Conservation (phyloP, 1,140 invertebrate genomes). For the Mizuhopecten yessoensis region DNA sequence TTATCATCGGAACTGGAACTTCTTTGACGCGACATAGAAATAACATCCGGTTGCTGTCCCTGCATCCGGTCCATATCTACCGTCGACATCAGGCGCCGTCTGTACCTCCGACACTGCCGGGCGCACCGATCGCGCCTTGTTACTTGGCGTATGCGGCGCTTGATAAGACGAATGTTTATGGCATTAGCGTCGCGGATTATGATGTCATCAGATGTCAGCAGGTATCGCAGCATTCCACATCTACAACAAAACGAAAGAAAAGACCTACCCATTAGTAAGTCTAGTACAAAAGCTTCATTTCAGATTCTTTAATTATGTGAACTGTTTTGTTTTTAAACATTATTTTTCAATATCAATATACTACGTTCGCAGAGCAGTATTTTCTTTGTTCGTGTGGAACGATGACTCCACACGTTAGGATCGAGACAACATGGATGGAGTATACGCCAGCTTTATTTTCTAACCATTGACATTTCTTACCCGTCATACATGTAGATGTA, state of each 20-base stretch:
- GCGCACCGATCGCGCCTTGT: background rate
- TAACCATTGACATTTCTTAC: too few species aligned
- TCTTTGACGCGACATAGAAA: background rate
- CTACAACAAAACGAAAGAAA: background rate
- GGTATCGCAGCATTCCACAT: background rate
- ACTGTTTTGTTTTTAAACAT: too few species aligned
- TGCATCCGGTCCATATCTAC: background rate
- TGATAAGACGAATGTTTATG: background rate
- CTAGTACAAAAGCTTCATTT: too few species aligned
- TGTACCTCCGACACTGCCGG: background rate
- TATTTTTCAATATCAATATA: too few species aligned
- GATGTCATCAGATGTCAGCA: background rate
- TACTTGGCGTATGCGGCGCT: background rate
- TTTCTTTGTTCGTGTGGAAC: too few species aligned
- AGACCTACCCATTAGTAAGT: too few species aligned
- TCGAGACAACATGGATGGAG: too few species aligned
- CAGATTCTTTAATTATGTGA: too few species aligned
- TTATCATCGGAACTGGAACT: background rate
- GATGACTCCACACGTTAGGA: too few species aligned
- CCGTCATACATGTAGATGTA: slow-evolving; percentile 82
- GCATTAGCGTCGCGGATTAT: background rate
- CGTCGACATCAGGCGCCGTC: background rate
- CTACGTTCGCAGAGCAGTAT: too few species aligned
- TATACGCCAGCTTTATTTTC: too few species aligned
- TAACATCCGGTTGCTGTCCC: background rate